Base-by-base conservation (phyloP, 2,113 vertebrate genomes). In the Esox niger region DNA sequence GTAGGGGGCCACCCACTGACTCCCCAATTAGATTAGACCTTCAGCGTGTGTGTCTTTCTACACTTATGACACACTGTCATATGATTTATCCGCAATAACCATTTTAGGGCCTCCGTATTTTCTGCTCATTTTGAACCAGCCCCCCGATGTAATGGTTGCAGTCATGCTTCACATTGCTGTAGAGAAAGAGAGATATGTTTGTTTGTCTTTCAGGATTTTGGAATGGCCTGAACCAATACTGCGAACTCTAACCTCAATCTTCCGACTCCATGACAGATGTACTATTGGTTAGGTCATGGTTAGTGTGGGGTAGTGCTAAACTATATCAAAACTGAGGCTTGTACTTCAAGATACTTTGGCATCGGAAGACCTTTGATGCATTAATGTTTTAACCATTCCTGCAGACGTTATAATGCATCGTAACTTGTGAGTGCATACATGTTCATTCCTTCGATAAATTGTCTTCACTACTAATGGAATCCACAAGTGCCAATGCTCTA, bases 21-120 rank as follows among this genome's bases (percentile, higher is more conserved):
- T 71, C 64, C 35, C 54, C 66, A 71, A 85, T 83, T 76, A 83
- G 73, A 87, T 86, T 74, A 84, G 32, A 33, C 71, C 69, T 8
- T 27, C 46, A 73, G 58, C 64, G 76, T 58, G 62, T 63, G 7
- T 67, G 8, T 43, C 21, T 61, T 46, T 64, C 4, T 6, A 43
- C 26, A 56, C 23, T 49, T 68, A 30, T 43, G 52, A 56, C 73
- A 26, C 71, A 66, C 6, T 33, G 55, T 69, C 47, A 68, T 73
- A 46, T 76, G 64, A 75, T n/a, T n/a, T 56, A 54, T 3, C 46
- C 38, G 62, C 47, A 31, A 33, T 73, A 4, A 25, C 6, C n/a
- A 54, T 59, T 31, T 61, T 35, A 71, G 21, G 6, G 30, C 52
- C n/a, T n/a, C n/a, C n/a, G n/a, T n/a, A n/a, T n/a, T n/a, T n/a